Evolutionary conservation across 2,113 vertebrate genomes (phyloP), one percentile per base, ranked within the genome.

Genomic region (Apeltes quadracus): DNA sequence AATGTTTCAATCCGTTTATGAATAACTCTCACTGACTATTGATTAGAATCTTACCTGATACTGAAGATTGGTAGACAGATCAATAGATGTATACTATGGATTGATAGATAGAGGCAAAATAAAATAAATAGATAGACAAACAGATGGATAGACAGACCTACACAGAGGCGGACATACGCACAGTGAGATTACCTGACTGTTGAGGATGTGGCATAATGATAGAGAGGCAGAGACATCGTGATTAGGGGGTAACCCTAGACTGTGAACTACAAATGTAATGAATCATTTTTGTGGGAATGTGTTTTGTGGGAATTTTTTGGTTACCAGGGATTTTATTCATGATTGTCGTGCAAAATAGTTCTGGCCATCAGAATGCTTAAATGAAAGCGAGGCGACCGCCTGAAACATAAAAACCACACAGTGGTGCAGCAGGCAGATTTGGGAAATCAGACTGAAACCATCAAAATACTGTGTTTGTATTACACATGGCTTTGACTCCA

Each of bases 201-300:
- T 79, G 76, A 72, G 57, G 54, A 79, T 87, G 79, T 79, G 70
- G 83, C 81, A 84, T 83, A 84, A 84, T 84, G 84, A 78, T 66
- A 70, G 67, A 76, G 69, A 61, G 25, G 69, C 62, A 67, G 65
- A 78, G 66, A 81, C 64, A 82, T 81, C 83, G 67, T 84, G 82
- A 86, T 87, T 83, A 77, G 80, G 73, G 76, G 78, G 70, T 78
- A 64, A 84, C 83, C 57, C 64, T 5, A 82, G 82, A 89, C 87
- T 83, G 65, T 64, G 76, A 79, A 73, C 71, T 72, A 62, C 59
- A 79, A 83, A 48, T 76, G 25, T 82, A 85, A 89, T 89, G 84
- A 88, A 81, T 88, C 85, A 81, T 50, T 46, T 34, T 7, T 6
- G 61, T 32, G 57, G 75, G 59, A 82, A 69, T 63, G 41, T 82